Evolutionary conservation across 2,113 vertebrate genomes (phyloP).

Genomic region (Hirundichthys speculiger): DNA sequence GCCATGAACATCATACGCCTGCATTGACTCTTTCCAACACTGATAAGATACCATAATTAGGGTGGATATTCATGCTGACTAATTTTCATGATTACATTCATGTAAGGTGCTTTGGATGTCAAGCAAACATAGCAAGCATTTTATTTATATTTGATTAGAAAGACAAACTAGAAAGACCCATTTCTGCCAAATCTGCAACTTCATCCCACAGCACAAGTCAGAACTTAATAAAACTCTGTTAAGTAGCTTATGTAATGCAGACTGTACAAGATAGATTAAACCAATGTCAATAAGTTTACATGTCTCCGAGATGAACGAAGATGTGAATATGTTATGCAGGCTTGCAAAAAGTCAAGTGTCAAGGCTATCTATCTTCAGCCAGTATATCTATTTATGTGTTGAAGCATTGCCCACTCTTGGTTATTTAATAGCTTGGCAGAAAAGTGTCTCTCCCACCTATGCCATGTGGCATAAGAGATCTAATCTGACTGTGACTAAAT

Average conservation of each 20-base stretch:
- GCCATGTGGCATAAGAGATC: conserved; percentile 61
- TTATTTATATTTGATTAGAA: no score
- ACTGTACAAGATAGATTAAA: neutral
- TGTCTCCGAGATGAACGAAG: neutral
- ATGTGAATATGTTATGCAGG: neutral
- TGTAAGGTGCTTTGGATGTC: neutral
- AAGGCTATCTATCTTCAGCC: conserved; percentile 9
- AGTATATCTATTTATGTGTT: conserved; percentile 46
- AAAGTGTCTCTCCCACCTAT: conserved; percentile 47
- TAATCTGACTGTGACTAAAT: conserved; percentile 75
- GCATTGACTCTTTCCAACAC: neutral
- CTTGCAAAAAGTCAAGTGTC: neutral
- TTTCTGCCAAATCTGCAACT: no score
- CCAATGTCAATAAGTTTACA: neutral
- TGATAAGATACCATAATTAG: neutral
- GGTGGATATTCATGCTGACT: neutral
- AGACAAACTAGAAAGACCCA: no score
- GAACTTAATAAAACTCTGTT: no score
- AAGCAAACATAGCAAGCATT: no score
- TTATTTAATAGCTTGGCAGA: conserved; percentile 72
- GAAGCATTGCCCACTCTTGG: conserved; percentile 53
- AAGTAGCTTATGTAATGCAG: no score
- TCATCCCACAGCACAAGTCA: no score
- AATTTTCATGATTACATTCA: neutral
- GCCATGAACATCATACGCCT: neutral